Base-by-base conservation (phyloP, 2,888 invertebrate genomes). In the Automeris io region DNA sequence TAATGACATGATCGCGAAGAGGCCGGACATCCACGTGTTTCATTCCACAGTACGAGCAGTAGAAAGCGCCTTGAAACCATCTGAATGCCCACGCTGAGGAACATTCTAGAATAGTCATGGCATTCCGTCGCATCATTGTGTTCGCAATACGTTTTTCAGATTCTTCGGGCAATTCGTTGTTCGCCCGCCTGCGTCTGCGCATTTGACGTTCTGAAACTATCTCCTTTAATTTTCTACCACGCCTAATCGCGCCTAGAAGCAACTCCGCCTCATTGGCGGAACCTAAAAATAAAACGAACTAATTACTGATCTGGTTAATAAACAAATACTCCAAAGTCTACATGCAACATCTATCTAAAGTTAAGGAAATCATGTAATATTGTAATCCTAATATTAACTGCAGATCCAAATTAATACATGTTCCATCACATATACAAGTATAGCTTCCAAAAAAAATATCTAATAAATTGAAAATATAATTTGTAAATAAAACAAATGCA, bases 61-160 rank as follows among this genome's bases (percentile, higher is more conserved):
- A 83, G 41, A 80, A 86, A 1, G 72, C 63, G 44, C 74, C 76
- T 22, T 71, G 76, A 41, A 70, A 83, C 80, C 81, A 86, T 32
- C 85, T 64, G 39, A 86, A 86, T 0, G 86, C 73, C 83, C 82
- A 86, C 1, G 80, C 82, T 0, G 83, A 81, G 1, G 85, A 81
- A 54, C 48, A 68, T 64, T 82, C 76, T 18, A 86, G 59, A 49
- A 86, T 53, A 0, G 56, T 70, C 47, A 79, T 50, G 1, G 86
- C 82, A 41, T 86, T 85, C 38, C 75, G 60, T 13, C 80, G 62
- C 85, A 85, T 82, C 80, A 82, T 82, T 0, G 80, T 81, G 59
- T 78, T 83, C 1, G 72, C 64, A 25, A 83, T 76, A 39, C 86
- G 61, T 49, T 71, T 77, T 41, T 79, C 79, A 0, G 82, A 81